These are phyloP conservation scores for Neuroscelio doddi DNA, from an alignment of 2,888 invertebrate species.

Conservation along the genomic window DNA sequence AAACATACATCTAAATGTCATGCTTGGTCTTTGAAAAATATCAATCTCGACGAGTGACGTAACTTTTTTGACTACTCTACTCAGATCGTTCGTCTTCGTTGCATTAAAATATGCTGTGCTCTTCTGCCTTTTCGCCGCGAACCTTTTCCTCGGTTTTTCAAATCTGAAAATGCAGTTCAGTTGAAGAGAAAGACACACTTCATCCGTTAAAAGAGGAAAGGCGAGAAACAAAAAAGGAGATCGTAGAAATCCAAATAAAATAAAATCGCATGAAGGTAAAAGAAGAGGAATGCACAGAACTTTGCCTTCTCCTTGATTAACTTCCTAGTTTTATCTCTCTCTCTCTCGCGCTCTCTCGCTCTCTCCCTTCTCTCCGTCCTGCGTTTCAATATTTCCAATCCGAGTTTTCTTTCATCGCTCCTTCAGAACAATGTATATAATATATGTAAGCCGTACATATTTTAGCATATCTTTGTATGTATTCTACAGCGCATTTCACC, in stretches of 20 bases:
- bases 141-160: slow-evolving; percentile 29
- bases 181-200: neutral
- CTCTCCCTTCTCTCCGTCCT: too few species aligned
- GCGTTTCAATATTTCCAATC: slow-evolving; percentile 4
- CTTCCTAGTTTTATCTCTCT: slow-evolving; percentile 14
- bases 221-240: slow-evolving; percentile 9
- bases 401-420: slow-evolving; percentile 1
- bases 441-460: slow-evolving; percentile 1
- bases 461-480: slow-evolving; percentile 13
- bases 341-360: too few species aligned
- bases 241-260: neutral
- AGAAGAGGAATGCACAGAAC: slow-evolving; percentile 13
- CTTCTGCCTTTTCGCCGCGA: neutral
- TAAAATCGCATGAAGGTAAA: slow-evolving; percentile 10
- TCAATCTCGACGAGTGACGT: neutral
- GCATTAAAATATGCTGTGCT: slow-evolving; percentile 27
- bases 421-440: neutral
- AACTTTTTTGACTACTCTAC: slow-evolving; percentile 9
- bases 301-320: slow-evolving; percentile 49
- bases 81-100: slow-evolving; percentile 48
- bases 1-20: too few species aligned
- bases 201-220: slow-evolving; percentile 2
- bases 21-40: neutral
- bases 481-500: slow-evolving; percentile 14
- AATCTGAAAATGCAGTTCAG: slow-evolving; percentile 8